Evolutionary conservation across 2,888 invertebrate genomes (phyloP).

Genomic region (Sylvicola fuscatus): DNA sequence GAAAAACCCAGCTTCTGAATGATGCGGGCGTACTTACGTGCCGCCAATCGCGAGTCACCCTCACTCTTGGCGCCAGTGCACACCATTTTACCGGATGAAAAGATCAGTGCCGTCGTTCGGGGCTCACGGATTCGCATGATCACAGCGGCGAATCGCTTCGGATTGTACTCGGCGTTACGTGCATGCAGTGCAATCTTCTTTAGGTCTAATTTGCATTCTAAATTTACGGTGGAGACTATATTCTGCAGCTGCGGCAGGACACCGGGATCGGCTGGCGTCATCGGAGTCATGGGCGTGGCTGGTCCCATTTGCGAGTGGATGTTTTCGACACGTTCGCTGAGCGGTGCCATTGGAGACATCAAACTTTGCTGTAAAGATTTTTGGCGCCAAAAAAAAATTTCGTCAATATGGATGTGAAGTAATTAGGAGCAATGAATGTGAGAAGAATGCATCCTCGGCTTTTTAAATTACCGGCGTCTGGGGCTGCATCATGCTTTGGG

Average conservation of each 20-base stretch:
- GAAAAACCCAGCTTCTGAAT: slow-evolving; percentile 57
- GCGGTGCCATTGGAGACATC: slow-evolving; percentile 61
- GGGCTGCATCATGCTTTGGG: slow-evolving; percentile 73
- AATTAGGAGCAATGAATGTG: too few relatives aligned
- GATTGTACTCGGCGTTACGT: slow-evolving; percentile 67
- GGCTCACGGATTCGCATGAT: slow-evolving; percentile 68
- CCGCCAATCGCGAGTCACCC: slow-evolving; percentile 51
- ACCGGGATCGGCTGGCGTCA: slow-evolving; percentile 87
- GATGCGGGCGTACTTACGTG: slow-evolving; percentile 63
- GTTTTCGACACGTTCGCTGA: slow-evolving; percentile 20
- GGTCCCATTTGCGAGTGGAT: slow-evolving; percentile 42
- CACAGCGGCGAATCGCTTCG: slow-evolving; percentile 60
- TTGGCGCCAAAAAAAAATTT: slow-evolving; percentile 12
- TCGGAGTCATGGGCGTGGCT: slow-evolving; percentile 58
- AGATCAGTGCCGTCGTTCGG: slow-evolving; percentile 48
- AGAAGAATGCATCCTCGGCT: too few relatives aligned
- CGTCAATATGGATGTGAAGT: too few relatives aligned
- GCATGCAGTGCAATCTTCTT: slow-evolving; percentile 57
- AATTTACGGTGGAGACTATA: slow-evolving; percentile 59
- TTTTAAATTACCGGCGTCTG: slow-evolving; percentile 68
- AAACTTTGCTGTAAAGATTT: slow-evolving; percentile 52
- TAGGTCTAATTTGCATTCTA: slow-evolving; percentile 50
- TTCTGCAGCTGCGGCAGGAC: slow-evolving; percentile 85
- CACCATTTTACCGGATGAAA: slow-evolving; percentile 60
- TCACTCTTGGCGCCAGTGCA: slow-evolving; percentile 65